Conservation (phyloP, 2,797 vertebrate species). For the Sebastes iracundus region DNA sequence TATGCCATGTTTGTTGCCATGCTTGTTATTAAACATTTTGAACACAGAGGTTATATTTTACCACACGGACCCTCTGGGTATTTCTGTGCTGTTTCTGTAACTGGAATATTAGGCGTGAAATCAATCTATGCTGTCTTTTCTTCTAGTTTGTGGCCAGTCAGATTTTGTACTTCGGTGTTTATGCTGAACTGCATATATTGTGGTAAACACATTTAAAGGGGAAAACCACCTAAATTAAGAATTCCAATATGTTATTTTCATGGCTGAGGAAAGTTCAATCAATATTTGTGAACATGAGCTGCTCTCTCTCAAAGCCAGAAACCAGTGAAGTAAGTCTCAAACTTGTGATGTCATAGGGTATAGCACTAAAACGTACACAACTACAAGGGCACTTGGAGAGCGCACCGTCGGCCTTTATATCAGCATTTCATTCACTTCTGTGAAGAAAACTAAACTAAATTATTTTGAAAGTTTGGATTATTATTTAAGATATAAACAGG, state of each 20-base stretch:
- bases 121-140: neutral
- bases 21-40: constrained; percentile 82
- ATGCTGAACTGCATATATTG: neutral
- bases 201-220: neutral
- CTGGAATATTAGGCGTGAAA: constrained; percentile 8
- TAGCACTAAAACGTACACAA: neutral
- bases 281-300: no score
- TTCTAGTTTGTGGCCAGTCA: neutral
- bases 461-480: no score
- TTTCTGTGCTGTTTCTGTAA: constrained; percentile 46
- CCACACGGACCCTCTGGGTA: constrained; percentile 32
- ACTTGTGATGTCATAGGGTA: no score
- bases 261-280: no score
- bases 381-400: neutral
- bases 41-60: constrained; percentile 68
- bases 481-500: no score
- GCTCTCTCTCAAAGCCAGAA: no score
- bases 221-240: no score
- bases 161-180: neutral
- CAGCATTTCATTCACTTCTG: no score
- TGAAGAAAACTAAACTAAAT: no score
- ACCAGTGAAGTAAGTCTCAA: no score
- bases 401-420: no score
- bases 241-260: no score
- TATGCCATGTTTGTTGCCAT: constrained; percentile 77